Evolutionary conservation across 2,797 vertebrate species (phyloP).

Genomic region (Australoheros facetus): DNA sequence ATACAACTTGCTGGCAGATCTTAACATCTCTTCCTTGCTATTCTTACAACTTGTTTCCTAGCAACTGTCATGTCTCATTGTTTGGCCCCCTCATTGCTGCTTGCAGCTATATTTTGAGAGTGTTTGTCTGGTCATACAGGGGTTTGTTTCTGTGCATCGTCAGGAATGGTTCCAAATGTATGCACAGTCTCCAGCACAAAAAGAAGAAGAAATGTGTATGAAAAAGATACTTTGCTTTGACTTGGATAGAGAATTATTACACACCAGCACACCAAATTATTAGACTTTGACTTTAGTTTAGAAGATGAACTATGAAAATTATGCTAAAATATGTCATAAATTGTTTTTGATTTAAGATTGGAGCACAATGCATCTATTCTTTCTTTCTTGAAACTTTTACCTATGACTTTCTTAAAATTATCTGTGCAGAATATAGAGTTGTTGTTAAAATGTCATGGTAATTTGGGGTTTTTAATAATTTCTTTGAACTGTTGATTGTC

Average conservation of each 20-base stretch:
- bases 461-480: too few species aligned
- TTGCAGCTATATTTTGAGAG: not conserved
- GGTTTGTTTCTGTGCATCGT: not conserved
- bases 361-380: not conserved
- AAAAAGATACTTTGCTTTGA: not conserved
- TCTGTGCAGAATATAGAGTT: slow-evolving; percentile 35
- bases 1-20: too few species aligned
- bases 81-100: too few species aligned
- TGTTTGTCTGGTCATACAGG: not conserved
- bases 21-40: too few species aligned
- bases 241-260: not conserved
- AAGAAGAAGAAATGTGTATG: not conserved
- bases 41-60: too few species aligned
- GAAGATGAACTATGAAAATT: not conserved
- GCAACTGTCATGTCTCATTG: too few species aligned
- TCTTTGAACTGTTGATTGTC: not conserved
- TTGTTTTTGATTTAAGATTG: not conserved
- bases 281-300: not conserved
- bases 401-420: slow-evolving; percentile 30
- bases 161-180: not conserved
- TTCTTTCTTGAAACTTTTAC: not conserved
- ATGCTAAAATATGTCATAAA: not conserved
- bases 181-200: not conserved
- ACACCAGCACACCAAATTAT: not conserved
- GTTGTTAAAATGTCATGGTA: not conserved